A percentile compares a stretch with the other conserved stretches of the same genome.
Conservation (phyloP, 53 echinoderm and acorn worm genomes). For the Stichopus horrens region DNA sequence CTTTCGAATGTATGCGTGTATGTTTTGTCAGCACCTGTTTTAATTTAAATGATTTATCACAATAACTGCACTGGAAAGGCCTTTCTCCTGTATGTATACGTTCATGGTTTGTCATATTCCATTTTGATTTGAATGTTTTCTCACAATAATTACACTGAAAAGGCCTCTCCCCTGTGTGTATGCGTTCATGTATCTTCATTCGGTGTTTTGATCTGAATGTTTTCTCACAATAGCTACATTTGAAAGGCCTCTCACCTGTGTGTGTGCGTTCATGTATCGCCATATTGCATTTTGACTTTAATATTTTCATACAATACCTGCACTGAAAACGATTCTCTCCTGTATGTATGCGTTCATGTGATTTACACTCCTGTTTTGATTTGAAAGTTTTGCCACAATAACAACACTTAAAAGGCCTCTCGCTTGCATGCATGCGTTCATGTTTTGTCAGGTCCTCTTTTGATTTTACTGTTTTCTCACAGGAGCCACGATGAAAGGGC, state of each 20-base stretch:
- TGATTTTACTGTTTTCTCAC: too few species aligned
- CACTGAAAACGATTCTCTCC: not conserved
- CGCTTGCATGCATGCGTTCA: too few species aligned
- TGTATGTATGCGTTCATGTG: not conserved
- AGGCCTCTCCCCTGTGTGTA: constrained; percentile 19
- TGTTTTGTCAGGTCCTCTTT: too few species aligned
- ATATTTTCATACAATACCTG: not conserved
- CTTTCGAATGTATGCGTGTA: not conserved
- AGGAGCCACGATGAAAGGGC: too few species aligned
- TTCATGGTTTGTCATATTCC: too few species aligned
- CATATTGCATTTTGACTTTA: not conserved
- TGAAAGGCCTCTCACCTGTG: not conserved
- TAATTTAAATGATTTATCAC: not conserved
- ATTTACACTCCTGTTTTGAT: too few species aligned
- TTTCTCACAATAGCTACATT: not conserved
- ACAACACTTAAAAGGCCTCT: too few species aligned
- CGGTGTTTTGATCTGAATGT: not conserved
- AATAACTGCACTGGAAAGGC: too few species aligned
- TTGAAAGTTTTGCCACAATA: too few species aligned
- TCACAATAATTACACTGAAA: constrained; percentile 32
- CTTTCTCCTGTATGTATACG: too few species aligned
- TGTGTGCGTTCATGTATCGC: too few species aligned
- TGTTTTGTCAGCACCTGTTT: not conserved
- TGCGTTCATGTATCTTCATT: not conserved
- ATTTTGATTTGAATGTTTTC: not conserved